Evolutionary conservation across 2,888 invertebrate genomes (phyloP).

Genomic region (Acronicta alni): DNA sequence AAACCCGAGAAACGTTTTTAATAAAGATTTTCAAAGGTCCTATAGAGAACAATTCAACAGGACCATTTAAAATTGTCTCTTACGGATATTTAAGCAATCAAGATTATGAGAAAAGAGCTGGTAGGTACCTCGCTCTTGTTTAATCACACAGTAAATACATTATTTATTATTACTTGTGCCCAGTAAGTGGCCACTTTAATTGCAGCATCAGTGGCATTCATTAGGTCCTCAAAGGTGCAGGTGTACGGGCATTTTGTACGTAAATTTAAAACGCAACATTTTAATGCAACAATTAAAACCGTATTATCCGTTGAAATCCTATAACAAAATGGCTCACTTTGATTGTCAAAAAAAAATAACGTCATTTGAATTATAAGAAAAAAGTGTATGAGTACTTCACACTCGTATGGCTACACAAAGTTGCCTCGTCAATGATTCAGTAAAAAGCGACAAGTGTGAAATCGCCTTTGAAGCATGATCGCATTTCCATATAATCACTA

Average conservation of each 20-base stretch:
- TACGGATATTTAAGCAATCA: constrained; percentile 38
- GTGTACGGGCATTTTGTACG: too few relatives aligned
- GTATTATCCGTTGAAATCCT: neutral
- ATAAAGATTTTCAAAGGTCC: constrained; percentile 56
- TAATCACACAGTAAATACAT: too few relatives aligned
- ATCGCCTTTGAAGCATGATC: constrained; percentile 69
- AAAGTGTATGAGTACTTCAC: constrained; percentile 40
- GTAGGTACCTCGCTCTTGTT: constrained; percentile 2
- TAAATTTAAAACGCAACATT: neutral
- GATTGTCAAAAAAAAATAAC: constrained; percentile 15
- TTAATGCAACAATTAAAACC: constrained; percentile 5
- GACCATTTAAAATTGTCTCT: constrained; percentile 34
- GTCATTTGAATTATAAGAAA: constrained; percentile 16
- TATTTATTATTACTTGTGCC: too few relatives aligned
- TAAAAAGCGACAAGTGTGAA: constrained; percentile 66
- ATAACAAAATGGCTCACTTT: neutral
- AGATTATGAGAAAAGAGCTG: constrained; percentile 21
- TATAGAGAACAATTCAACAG: constrained; percentile 39
- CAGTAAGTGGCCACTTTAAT: too few relatives aligned
- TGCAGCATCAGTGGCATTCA: too few relatives aligned
- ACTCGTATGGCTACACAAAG: constrained; percentile 45
- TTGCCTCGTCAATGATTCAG: constrained; percentile 51
- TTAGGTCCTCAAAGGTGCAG: too few relatives aligned
- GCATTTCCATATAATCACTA: constrained; percentile 74
- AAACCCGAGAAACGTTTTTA: constrained; percentile 62